Base-by-base conservation (phyloP, 2,113 vertebrate species). In the Acanthochromis polyacanthus region DNA sequence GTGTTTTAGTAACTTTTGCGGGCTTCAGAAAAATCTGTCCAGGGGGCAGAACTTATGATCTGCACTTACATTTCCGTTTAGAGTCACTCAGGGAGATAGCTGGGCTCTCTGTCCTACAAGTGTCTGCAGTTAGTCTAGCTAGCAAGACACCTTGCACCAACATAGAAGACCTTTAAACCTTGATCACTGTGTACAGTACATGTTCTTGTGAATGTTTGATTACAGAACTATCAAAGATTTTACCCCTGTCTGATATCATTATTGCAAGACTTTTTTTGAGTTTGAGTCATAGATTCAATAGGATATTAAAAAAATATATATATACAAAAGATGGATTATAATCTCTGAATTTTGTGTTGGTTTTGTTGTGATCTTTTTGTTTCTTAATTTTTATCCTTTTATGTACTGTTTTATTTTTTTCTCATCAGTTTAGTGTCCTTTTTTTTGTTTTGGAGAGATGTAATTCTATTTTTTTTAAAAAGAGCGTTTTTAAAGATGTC, bases 381-480 rank as follows among this genome's bases (percentile, higher is more conserved):
- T 82, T 87, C 74, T 81, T 80, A 57, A 85, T 92, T 91, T 89
- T 67, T 88, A 84, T 84, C 80, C 77, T 72, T 81, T 66, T 79
- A 82, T 90, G 86, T 92, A 70, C 75, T 83, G 75, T 83, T 82
- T 72, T 71, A 1, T 72, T 69, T 71, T 85, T 88, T 84, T 62
- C 85, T 92, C 87, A 82, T 83, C 77, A n/a, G 70, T 91, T 87
- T 94, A 92, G 92, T 89, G 75, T 91, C 81, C 78, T 93, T 92
- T 92, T 36, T 36, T 36, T 36, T 36, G 32, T 36, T 36, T 92
- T 92, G 94, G 92, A 95, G 94, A 95, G 94, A 94, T 95, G 93
- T 95, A 96, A 96, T 96, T 96, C 89, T 95, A 96, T 96, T 96
- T 96, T 96, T 95, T 96, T 95, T 95, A 95, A 95, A 95, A 95